Evolutionary conservation across 1,140 invertebrate species (phyloP).

Genomic region (Trinorchestia longiramus): DNA sequence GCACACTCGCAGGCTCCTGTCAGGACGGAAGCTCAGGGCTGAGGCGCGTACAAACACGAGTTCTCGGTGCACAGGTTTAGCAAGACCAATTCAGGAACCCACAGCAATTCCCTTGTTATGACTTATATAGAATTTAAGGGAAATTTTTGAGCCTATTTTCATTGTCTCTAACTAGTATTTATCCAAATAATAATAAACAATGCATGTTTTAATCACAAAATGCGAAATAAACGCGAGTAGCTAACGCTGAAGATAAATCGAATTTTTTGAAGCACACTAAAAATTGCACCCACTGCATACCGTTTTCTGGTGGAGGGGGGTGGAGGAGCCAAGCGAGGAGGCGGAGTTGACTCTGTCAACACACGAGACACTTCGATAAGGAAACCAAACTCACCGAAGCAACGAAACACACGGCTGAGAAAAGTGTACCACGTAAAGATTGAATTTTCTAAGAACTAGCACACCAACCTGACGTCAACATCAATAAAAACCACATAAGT

Average conservation of each 20-base stretch:
- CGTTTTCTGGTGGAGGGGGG: constrained; percentile 28
- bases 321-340: constrained; percentile 33
- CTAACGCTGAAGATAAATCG: neutral
- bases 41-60: neutral
- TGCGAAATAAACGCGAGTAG: neutral
- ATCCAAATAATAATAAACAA: neutral
- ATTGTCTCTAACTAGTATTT: too few relatives aligned
- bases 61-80: neutral
- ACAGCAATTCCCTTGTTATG: neutral
- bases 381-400: neutral
- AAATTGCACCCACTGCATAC: neutral
- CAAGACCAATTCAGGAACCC: neutral
- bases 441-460: neutral
- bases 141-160: too few relatives aligned
- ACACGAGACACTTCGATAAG: neutral
- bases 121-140: neutral
- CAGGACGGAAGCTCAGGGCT: neutral
- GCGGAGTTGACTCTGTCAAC: constrained; percentile 13
- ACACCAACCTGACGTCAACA: neutral
- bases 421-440: neutral
- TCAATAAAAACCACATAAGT: too few relatives aligned
- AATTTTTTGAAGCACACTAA: neutral
- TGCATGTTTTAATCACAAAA: neutral
- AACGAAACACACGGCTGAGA: neutral
- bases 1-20: constrained; percentile 12